Conservation (phyloP, 2,113 vertebrate species). For the Blennius ocellaris region DNA sequence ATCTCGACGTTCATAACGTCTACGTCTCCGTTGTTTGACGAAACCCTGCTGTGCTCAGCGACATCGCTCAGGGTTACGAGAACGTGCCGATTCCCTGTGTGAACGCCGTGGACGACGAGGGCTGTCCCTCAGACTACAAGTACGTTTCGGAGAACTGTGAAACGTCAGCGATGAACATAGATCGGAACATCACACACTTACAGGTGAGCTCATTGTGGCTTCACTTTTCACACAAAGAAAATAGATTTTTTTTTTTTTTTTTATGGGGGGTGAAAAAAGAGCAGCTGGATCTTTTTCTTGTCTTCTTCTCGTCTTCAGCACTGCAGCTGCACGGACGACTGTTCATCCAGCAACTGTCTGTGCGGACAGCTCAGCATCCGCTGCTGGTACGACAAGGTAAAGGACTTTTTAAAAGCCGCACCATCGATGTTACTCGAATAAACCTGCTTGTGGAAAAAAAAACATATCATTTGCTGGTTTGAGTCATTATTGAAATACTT, state of each 20-base stretch:
- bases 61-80: conserved; percentile 92
- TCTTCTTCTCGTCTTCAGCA: conserved; percentile 77
- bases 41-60: conserved; percentile 71
- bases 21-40: too few species aligned
- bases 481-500: too few species aligned
- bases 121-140: conserved; percentile 91
- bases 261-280: neutral
- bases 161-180: conserved; percentile 94
- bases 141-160: conserved; percentile 95
- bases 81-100: conserved; percentile 93
- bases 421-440: too few species aligned
- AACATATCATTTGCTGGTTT: too few species aligned
- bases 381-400: conserved; percentile 96
- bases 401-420: neutral
- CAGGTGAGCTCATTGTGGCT: conserved; percentile 79
- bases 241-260: conserved; percentile 12
- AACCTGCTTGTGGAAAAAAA: too few species aligned
- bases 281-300: neutral
- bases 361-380: conserved; percentile 96
- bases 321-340: conserved; percentile 91
- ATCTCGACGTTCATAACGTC: too few species aligned
- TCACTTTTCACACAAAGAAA: neutral
- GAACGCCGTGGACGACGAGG: conserved; percentile 91
- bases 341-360: conserved; percentile 93
- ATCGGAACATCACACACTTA: conserved; percentile 93